Evolutionary conservation across 2,113 vertebrate species (phyloP), one percentile per base, ranked within the genome.

Genomic region (Odobenus rosmarus): DNA sequence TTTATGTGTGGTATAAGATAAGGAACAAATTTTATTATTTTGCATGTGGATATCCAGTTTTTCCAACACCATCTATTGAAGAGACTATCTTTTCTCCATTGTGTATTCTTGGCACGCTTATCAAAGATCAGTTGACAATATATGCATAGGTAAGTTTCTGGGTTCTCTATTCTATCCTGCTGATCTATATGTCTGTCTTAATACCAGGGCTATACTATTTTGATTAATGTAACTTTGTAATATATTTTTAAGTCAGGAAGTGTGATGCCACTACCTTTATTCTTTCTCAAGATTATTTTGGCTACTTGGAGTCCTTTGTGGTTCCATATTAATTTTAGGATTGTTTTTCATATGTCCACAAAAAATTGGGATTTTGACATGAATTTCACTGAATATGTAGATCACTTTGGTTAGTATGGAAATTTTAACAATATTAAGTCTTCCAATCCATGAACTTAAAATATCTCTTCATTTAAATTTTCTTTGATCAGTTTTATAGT

Each of bases 381-480:
- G n/a, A 11, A 57, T 88, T 42, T 74, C 86, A 74, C 0, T 42
- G 16, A 72, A 74, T 57, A 53, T 57, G 26, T 57, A 88, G 67
- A 55, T 88, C 15, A 55, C n/a, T 14, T 55, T 71, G 64, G 5
- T 0, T 36, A 55, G n/a, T 88, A 39, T 72, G 16, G 67, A 42
- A 28, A 13, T 88, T 57, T 74, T 74, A 57, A 42, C 51, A 42
- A 72, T 33, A 33, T 42, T 74, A 80, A 80, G 26, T 88, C 67
- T 76, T 21, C 39, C 7, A 28, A 46, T 46, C n/a, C 11, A 85
- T 51, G 26, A 80, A 59, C 18, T 71, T 88, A 6, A 4, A 77
- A 36, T 83, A 88, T 67, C 33, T 42, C 64, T 87, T 7, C 6
- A 24, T 71, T 94, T 94, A 72, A 92, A 90, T 88, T 92, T 42